Conservation (phyloP, 2,113 vertebrate species). For the Picathartes gymnocephalus region DNA sequence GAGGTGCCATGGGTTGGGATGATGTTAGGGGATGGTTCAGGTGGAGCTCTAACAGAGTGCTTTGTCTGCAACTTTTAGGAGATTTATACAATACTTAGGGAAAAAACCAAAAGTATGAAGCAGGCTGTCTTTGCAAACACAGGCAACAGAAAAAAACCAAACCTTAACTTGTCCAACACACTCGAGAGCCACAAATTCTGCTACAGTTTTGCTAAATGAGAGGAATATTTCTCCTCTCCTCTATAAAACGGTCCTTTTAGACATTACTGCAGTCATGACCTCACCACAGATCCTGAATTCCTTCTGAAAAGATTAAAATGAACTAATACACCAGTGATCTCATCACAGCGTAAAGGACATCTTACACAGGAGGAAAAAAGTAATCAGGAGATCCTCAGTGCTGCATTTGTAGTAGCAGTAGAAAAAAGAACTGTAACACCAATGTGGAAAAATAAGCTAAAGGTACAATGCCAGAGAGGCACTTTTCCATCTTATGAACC, state of each 20-base stretch:
- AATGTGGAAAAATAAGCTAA: not conserved
- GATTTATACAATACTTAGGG: not conserved
- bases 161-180: not conserved
- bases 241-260: not conserved
- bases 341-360: not conserved
- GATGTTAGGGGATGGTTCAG: not conserved
- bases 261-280: constrained; percentile 36
- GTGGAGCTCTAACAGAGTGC: not conserved
- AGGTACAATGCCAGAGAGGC: not conserved
- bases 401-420: not conserved
- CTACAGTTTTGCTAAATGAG: not conserved
- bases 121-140: not conserved
- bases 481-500: not conserved
- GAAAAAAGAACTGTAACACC: not conserved
- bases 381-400: not conserved
- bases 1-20: not conserved
- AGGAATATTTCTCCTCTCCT: not conserved
- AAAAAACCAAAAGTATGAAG: not conserved
- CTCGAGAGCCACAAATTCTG: not conserved
- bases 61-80: not conserved
- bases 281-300: not conserved
- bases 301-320: constrained; percentile 42
- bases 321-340: constrained; percentile 38
- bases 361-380: not conserved
- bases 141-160: not conserved